Evolutionary conservation across 2,888 invertebrate genomes (phyloP).

Genomic region (Parelbella ahira): DNA sequence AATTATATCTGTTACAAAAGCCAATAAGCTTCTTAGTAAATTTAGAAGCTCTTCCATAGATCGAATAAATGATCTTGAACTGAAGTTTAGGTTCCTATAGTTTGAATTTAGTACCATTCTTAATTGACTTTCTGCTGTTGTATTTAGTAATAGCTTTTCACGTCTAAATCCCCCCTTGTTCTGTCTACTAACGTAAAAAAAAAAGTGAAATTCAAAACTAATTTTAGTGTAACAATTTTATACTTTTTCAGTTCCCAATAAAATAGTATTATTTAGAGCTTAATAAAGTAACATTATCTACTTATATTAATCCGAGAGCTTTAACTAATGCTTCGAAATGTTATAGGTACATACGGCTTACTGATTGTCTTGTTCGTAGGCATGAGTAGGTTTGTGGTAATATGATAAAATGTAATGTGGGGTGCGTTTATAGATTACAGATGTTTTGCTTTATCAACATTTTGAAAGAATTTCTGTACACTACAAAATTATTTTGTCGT

Average conservation of each 20-base stretch:
- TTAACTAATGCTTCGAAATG: conserved; percentile 61
- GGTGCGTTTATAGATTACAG: conserved; percentile 7
- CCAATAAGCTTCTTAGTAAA: not conserved
- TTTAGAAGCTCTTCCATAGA: conserved; percentile 28
- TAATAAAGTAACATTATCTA: not conserved
- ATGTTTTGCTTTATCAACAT: too few species aligned
- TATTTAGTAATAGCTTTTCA: conserved; percentile 43
- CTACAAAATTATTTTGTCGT: too few species aligned
- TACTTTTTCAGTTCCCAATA: conserved; percentile 6
- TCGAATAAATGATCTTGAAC: conserved; percentile 60
- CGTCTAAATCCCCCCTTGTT: conserved; percentile 37
- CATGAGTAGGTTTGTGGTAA: too few species aligned
- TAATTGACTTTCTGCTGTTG: conserved; percentile 41
- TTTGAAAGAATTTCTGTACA: too few species aligned
- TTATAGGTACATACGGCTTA: too few species aligned
- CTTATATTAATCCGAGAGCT: conserved; percentile 48
- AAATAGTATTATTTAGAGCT: conserved; percentile 18
- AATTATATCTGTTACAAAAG: not conserved
- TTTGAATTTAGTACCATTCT: conserved; percentile 58
- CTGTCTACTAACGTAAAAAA: too few species aligned
- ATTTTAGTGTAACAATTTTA: conserved; percentile 16
- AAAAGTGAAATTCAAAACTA: too few species aligned
- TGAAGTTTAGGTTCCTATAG: conserved; percentile 74
- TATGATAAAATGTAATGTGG: too few species aligned
- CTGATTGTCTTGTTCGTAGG: too few species aligned